Conservation (phyloP, 37 sponge, comb jelly and placozoan species). For the Cladorhizidae sp. region DNA sequence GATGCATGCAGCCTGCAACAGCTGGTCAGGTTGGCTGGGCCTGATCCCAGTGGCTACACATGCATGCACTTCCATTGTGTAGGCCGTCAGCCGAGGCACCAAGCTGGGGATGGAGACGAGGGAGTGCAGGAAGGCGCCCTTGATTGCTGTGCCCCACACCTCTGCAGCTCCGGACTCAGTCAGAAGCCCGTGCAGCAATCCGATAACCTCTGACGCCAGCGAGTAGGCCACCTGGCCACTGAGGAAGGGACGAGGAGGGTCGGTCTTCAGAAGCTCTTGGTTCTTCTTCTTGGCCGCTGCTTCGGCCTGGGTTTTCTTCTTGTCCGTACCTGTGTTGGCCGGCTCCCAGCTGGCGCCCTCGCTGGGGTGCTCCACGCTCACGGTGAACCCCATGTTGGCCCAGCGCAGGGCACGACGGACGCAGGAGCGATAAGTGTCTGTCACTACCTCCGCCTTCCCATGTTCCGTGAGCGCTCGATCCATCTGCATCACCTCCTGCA, state of each 20-base stretch:
- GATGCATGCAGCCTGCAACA: constrained; percentile 63
- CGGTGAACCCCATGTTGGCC: constrained; percentile 86
- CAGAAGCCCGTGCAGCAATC: constrained; percentile 79
- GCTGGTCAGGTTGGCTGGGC: constrained; percentile 38
- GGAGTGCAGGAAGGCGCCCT: constrained; percentile 57
- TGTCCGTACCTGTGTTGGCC: constrained; percentile 45
- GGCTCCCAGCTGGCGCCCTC: constrained; percentile 31
- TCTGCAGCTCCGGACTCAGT: constrained; percentile 69
- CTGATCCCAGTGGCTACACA: constrained; percentile 38
- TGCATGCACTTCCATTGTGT: constrained; percentile 24
- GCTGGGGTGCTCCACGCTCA: constrained; percentile 84
- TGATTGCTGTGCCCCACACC: constrained; percentile 89
- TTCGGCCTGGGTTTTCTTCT: constrained; percentile 79
- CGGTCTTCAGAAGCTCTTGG: constrained; percentile 72
- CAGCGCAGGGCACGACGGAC: constrained; percentile 78
- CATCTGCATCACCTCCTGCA: constrained; percentile 79
- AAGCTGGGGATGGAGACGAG: constrained; percentile 43
- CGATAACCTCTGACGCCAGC: constrained; percentile 90
- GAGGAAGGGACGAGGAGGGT: constrained; percentile 91
- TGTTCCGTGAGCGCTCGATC: constrained; percentile 72
- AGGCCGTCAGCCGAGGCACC: constrained; percentile 44
- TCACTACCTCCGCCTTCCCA: constrained; percentile 75
- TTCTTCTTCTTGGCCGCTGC: constrained; percentile 91
- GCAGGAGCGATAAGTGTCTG: constrained; percentile 77
- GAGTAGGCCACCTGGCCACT: constrained; percentile 96